Evolutionary conservation across 2,888 invertebrate genomes (phyloP).

Genomic region (Eupeodes luniger): DNA sequence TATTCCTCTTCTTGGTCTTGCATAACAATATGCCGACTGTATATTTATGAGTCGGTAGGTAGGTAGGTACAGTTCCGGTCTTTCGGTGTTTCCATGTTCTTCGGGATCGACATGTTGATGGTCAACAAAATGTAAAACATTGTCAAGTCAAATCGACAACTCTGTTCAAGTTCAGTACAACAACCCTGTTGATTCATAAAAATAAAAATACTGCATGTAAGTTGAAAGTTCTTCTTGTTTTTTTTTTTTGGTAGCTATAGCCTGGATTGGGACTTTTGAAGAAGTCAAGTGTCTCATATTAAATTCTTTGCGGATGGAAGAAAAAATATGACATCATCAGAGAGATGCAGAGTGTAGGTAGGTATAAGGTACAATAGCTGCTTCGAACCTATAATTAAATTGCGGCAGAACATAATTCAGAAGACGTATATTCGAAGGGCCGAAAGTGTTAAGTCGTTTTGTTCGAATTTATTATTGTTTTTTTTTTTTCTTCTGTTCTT

Average conservation of each 20-base stretch:
- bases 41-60: not conserved
- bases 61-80: slow-evolving; percentile 61
- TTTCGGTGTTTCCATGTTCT: not conserved
- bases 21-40: slow-evolving; percentile 56
- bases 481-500: not conserved
- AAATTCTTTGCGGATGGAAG: slow-evolving; percentile 17
- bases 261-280: not conserved
- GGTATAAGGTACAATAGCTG: not conserved
- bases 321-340: slow-evolving; percentile 70
- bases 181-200: slow-evolving; percentile 63
- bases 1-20: slow-evolving; percentile 62
- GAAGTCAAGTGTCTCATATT: slow-evolving; percentile 63
- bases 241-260: slow-evolving; percentile 21
- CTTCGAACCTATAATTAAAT: slow-evolving; percentile 57
- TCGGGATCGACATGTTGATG: slow-evolving; percentile 49
- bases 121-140: slow-evolving; percentile 69
- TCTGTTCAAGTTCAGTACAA: not conserved
- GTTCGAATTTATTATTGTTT: not conserved
- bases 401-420: slow-evolving; percentile 29
- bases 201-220: slow-evolving; percentile 9
- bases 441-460: not conserved
- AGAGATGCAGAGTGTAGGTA: not conserved
- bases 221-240: slow-evolving; percentile 20
- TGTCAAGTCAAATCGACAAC: slow-evolving; percentile 46
- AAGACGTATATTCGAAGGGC: slow-evolving; percentile 4